Conservation (phyloP, 2,888 invertebrate species). For the Tortricodes alternella region DNA sequence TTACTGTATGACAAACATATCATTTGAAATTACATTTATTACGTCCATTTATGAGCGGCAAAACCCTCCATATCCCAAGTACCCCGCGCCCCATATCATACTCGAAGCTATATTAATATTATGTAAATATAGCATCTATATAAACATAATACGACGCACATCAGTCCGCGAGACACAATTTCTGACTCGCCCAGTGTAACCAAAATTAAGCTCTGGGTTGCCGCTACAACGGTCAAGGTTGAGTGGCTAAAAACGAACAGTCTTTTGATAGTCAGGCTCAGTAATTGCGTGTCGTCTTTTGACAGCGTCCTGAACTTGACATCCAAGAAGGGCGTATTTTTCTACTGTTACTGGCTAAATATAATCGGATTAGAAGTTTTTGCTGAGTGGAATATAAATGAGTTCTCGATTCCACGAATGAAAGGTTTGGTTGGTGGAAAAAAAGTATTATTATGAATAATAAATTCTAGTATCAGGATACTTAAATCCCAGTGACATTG, state of each 20-base stretch:
- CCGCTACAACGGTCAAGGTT: no score
- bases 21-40: neutral
- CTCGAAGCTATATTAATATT: neutral
- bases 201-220: neutral
- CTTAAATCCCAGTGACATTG: no score
- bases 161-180: neutral
- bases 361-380: neutral
- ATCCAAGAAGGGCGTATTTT: neutral
- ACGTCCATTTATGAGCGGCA: neutral
- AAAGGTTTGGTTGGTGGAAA: no score
- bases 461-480: no score
- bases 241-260: no score
- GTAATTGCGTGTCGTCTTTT: neutral
- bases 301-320: neutral
- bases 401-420: no score
- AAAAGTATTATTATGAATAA: no score
- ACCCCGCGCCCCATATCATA: conserved; percentile 3
- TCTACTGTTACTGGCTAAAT: neutral
- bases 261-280: no score
- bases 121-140: conserved; percentile 15
- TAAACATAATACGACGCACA: neutral
- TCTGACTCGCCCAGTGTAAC: neutral
- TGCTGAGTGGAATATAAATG: neutral
- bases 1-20: no score
- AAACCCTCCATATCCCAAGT: neutral